Evolutionary conservation across 2,797 vertebrate species (phyloP), one percentile per base, ranked within the genome.

Genomic region (Linurgus olivaceus): DNA sequence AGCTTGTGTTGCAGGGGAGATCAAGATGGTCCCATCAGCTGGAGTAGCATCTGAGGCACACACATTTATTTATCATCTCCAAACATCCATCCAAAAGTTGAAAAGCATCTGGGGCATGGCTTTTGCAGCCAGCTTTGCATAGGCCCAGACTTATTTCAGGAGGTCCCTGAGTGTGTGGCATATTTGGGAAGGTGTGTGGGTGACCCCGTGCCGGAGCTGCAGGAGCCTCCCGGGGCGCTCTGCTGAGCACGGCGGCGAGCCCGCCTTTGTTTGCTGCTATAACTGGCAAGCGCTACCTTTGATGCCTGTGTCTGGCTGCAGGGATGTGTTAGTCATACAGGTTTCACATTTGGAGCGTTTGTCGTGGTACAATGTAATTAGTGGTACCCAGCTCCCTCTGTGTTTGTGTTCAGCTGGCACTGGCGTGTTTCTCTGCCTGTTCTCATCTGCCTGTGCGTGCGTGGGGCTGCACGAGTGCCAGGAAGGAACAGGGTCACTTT

Each of bases 301-400:
- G 88, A 74, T 85, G 78, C 25, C 1, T 23, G 63, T 0, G 29
- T 79, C 92, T 93, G 92, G 91, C 89, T 89, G 88, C 23, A 62
- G 63, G 63, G 77, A 86, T 28, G 86, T 11, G 48, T 92, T 94
- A 93, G 93, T 94, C 95, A 95, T 17, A 67, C 72, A 81, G 83
- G 92, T 96, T 88, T 94, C 93, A 82, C 67, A 58, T 92, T 89
- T 19, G 38, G 45, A 90, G 77, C 3, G 3, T 59, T 90, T 87
- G 80, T 88, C 42, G 4, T 15, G 45, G 80, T 57, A 79, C 83
- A 70, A 10, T 37, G 7, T 66, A 75, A 92, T 92, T 73, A 94
- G 74, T 35, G 33, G 80, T 57, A 63, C 67, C 25, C 4, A 1
- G 90, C 80, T 95, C 63, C 71, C 84, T 85, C 74, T 63, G 48